phyloP scores from a whole-genome alignment of 37 sponge, comb jelly and placozoan genomes.

The Amphimedon queenslandica region DNA sequence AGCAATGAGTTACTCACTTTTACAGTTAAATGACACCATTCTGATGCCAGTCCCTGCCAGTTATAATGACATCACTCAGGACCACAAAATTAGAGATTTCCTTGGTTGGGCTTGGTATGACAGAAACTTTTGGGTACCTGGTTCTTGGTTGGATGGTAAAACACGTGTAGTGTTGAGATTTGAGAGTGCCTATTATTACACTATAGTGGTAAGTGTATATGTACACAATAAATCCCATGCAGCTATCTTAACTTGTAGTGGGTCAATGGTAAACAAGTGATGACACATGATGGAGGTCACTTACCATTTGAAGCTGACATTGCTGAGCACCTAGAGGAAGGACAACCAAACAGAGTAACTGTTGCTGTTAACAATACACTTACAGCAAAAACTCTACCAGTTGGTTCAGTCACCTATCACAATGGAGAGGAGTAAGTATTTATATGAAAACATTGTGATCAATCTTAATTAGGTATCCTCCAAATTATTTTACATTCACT shows the following conservation, averaged over 20 bases:
- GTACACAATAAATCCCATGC: too few relatives aligned
- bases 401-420: too few relatives aligned
- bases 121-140: slow-evolving; percentile 29
- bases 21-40: too few relatives aligned
- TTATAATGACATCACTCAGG: slow-evolving; percentile 68
- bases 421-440: too few relatives aligned
- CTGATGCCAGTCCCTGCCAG: slow-evolving; percentile 68
- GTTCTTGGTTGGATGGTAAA: slow-evolving; percentile 7
- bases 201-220: slow-evolving; percentile 50
- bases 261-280: slow-evolving; percentile 46
- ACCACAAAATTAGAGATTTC: slow-evolving; percentile 40
- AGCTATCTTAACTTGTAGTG: slow-evolving; percentile 32
- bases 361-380: slow-evolving; percentile 69
- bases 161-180: slow-evolving; percentile 45
- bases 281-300: slow-evolving; percentile 52
- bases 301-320: slow-evolving; percentile 53
- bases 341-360: slow-evolving; percentile 38
- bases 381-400: slow-evolving; percentile 48
- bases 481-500: slow-evolving; percentile 40
- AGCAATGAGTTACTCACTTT: too few relatives aligned
- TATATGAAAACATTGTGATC: too few relatives aligned
- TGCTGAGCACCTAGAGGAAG: not conserved
- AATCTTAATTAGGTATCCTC: slow-evolving; percentile 19
- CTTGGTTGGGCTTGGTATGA: slow-evolving; percentile 79
- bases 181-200: slow-evolving; percentile 67